Base-by-base conservation (phyloP, 2,888 invertebrate genomes). In the Diploptera punctata region DNA sequence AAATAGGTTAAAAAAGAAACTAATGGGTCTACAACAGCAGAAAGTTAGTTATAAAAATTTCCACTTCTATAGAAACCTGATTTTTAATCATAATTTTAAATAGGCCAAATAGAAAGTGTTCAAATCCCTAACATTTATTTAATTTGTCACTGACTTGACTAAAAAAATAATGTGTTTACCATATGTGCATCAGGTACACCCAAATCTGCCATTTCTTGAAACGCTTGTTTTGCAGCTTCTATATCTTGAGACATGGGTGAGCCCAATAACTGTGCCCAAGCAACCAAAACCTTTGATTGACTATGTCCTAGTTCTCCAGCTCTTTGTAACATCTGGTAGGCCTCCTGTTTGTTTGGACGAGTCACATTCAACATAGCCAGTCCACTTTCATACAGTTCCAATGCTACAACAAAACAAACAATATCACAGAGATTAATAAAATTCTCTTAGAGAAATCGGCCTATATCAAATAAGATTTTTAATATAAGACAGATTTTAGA, bases 161-260 rank as follows among this genome's bases (percentile, higher is more conserved):
- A n/a, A n/a, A n/a, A n/a, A n/a, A n/a, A n/a, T n/a, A n/a, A n/a
- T n/a, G n/a, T n/a, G 33, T 47, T 60, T 82, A 93, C 96, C 87
- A 96, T 92, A 83, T 98, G 97, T 13, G 95, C 98, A 79, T 94
- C 93, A 1, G 95, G 90, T 69, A 93, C 87, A 0, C 98, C 98
- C 43, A 87, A 84, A 9, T 88, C 88, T 0, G 91, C 90, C 44
- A 98, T 84, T 77, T 89, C 88, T 73, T 90, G 87, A 80, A 98
- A 97, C 76, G 92, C 90, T 54, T 87, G 84, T 78, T 87, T 88
- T 0, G 97, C 96, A 70, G 88, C 88, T 9, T 90, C 85, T 73
- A 96, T 85, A 81, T 97, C 91, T 78, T 95, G 90, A 49, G 89
- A 87, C 16, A 94, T 73, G 89, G 93, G 79, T 88, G 87, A 93